These are phyloP conservation scores for Muscicapa comitata DNA, from an alignment of 2,797 vertebrate species.

Conservation along the genomic window DNA sequence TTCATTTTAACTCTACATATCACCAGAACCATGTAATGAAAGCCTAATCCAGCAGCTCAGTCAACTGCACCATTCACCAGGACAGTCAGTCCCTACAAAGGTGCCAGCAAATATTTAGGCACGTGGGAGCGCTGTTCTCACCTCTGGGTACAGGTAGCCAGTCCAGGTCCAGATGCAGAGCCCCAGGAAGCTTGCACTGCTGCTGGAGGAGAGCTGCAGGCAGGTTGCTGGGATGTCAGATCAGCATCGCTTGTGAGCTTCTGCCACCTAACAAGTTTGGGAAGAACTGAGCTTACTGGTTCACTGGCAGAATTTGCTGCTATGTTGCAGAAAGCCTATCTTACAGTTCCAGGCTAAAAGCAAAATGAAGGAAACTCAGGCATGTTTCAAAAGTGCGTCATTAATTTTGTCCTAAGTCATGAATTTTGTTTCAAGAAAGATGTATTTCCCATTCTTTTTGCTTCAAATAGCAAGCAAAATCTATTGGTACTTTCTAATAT, in stretches of 20 bases:
- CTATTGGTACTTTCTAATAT: not conserved
- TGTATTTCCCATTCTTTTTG: not conserved
- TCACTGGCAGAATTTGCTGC: not conserved
- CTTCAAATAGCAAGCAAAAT: not conserved
- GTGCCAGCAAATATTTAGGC: accelerated
- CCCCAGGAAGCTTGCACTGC: not conserved
- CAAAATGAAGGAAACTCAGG: not conserved
- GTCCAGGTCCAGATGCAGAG: not conserved
- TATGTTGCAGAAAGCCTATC: not conserved
- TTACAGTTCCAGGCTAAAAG: not conserved
- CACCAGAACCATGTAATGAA: not conserved
- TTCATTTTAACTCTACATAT: not conserved
- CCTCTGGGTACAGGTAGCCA: not conserved
- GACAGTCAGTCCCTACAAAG: not conserved
- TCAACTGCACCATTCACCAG: not conserved
- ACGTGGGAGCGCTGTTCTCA: not conserved
- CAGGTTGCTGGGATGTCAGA: not conserved
- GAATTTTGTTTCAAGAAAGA: not conserved
- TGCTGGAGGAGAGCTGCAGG: not conserved
- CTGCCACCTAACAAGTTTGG: conserved; percentile 25
- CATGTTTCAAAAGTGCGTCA: not conserved
- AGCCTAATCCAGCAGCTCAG: not conserved
- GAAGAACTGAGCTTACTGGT: conserved; percentile 3
- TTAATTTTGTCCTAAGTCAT: not conserved
- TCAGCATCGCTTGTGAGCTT: not conserved